These are phyloP conservation scores for Coturnix japonica DNA, from an alignment of 2,113 vertebrate genomes.

Conservation along the genomic window DNA sequence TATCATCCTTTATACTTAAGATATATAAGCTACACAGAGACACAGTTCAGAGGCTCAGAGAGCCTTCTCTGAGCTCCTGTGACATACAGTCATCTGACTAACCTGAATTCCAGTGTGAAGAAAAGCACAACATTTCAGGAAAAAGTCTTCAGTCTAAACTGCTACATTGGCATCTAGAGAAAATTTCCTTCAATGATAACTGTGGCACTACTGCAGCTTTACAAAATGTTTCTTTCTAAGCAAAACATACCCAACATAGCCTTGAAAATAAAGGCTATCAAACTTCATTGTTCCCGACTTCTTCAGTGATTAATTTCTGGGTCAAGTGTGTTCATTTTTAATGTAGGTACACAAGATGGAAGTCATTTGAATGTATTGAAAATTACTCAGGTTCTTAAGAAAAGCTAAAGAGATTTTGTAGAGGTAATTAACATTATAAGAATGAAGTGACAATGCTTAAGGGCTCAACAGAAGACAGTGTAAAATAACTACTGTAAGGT, in stretches of 20 bases:
- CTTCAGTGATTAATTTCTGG: conserved; percentile 20
- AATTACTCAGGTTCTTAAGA: conserved; percentile 12
- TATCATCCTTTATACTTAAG: background rate
- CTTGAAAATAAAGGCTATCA: background rate
- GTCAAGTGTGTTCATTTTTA: conserved; percentile 42
- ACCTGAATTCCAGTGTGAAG: background rate
- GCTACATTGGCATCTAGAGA: background rate
- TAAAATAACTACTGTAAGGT: background rate
- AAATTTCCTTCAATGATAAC: background rate
- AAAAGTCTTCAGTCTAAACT: background rate
- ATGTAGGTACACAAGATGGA: background rate
- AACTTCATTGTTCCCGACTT: background rate
- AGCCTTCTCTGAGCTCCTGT: background rate
- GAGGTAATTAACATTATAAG: conserved; percentile 7
- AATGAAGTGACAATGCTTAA: conserved; percentile 1
- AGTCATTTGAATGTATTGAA: background rate
- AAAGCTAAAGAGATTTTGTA: background rate
- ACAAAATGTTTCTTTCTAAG: background rate
- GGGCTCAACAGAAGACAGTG: background rate
- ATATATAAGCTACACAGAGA: background rate
- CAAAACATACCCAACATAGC: background rate
- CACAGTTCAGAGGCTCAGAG: too few relatives aligned
- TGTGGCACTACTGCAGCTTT: background rate
- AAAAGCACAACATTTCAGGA: background rate
- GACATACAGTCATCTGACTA: background rate